A percentile compares a stretch with the other conserved stretches of the same genome.
Evolutionary conservation across 2,888 invertebrate species (phyloP).

Genomic region (Plusia festucae): DNA sequence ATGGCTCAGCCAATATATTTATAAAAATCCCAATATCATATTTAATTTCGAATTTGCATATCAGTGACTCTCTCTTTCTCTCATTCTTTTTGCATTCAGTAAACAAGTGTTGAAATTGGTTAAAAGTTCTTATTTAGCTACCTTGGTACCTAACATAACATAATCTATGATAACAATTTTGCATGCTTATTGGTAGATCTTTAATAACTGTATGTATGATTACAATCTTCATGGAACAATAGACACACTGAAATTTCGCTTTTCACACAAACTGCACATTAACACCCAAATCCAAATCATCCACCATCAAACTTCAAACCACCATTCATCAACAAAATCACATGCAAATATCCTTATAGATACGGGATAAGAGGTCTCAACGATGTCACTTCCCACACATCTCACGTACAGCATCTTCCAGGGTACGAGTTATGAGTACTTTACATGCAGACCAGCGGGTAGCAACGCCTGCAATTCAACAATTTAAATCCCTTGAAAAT

Average conservation of each 20-base stretch:
- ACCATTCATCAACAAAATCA: neutral
- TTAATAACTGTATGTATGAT: no score
- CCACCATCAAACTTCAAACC: neutral
- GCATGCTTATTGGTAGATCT: no score
- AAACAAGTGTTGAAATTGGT: no score
- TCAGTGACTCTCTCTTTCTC: no score
- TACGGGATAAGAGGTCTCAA: neutral
- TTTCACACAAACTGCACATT: neutral
- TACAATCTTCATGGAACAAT: no score
- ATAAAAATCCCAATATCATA: no score
- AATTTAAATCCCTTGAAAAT: slow-evolving; percentile 18
- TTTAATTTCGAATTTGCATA: no score
- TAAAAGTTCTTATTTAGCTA: no score
- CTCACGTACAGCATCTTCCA: neutral
- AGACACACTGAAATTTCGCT: neutral
- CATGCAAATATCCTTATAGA: slow-evolving; percentile 3
- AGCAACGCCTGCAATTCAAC: slow-evolving; percentile 18
- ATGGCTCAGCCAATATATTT: no score
- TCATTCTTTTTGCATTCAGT: no score
- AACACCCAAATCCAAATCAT: neutral
- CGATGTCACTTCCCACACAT: neutral
- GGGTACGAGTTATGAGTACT: slow-evolving; percentile 6
- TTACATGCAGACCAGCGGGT: slow-evolving; percentile 18
- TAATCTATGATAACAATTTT: no score
- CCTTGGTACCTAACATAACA: no score